Conservation (phyloP, 2,888 invertebrate species). For the Ochlodes sylvanus region DNA sequence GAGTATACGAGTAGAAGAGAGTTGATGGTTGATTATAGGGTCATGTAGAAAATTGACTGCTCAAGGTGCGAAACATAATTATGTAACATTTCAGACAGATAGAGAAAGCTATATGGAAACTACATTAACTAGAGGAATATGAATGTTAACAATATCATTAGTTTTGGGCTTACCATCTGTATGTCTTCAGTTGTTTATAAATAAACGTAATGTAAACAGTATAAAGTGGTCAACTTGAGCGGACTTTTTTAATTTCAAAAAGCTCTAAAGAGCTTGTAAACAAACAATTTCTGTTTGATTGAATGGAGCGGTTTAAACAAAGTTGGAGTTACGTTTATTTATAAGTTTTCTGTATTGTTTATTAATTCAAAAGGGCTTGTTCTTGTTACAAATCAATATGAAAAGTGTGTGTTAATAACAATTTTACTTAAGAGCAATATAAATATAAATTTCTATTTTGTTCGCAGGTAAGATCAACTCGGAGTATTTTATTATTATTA, state of each 20-base stretch:
- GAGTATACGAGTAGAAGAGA: too few relatives aligned
- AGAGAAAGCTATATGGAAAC: too few relatives aligned
- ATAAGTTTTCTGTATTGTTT: neutral
- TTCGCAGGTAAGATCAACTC: constrained; percentile 32
- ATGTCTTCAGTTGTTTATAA: neutral
- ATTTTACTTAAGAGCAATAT: too few relatives aligned
- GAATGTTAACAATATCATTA: too few relatives aligned
- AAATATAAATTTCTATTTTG: constrained; percentile 18
- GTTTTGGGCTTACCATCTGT: neutral
- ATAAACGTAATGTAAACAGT: neutral
- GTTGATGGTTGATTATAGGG: neutral
- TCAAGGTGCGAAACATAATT: neutral
- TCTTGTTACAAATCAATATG: neutral
- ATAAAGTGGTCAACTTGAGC: neutral
- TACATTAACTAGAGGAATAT: too few relatives aligned
- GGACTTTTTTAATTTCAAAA: neutral
- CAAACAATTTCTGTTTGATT: neutral
- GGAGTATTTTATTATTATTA: neutral
- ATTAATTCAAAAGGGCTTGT: neutral
- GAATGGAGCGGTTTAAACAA: constrained; percentile 1
- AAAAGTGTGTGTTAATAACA: too few relatives aligned
- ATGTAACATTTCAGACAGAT: too few relatives aligned
- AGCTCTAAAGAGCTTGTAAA: neutral
- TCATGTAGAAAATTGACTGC: neutral
- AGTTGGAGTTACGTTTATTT: neutral